Percentiles rank a stretch among this genome's conserved stretches.
phyloP scores from a whole-genome alignment of 2,113 vertebrate genomes.

The Ifrita kowaldi region DNA sequence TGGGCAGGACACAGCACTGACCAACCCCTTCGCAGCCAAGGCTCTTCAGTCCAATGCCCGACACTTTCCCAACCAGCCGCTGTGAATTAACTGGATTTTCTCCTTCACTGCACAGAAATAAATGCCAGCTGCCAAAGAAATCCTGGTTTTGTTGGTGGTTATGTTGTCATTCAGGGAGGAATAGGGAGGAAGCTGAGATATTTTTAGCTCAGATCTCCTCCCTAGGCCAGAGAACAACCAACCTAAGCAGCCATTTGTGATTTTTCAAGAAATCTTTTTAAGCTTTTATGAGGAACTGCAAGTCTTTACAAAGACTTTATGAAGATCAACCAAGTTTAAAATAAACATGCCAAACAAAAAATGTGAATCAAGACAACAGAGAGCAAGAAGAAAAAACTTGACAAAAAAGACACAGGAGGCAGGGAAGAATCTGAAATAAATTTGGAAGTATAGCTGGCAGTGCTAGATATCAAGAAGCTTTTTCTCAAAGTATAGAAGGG shows the following conservation, averaged over 20 bases:
- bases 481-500: conserved; percentile 44
- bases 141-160: too few relatives aligned
- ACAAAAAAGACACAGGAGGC: background rate
- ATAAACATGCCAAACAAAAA: background rate
- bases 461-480: conserved; percentile 51
- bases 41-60: rapidly evolving
- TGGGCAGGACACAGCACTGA: background rate
- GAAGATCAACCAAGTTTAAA: background rate
- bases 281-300: background rate
- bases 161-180: background rate
- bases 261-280: background rate
- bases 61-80: rapidly evolving
- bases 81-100: rapidly evolving
- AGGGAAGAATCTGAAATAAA: conserved; percentile 1
- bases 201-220: background rate
- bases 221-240: background rate
- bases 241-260: background rate
- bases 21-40: background rate
- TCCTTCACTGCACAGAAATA: background rate
- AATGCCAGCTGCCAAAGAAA: background rate
- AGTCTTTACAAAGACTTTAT: background rate
- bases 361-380: background rate
- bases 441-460: conserved; percentile 22
- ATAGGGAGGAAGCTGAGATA: background rate
- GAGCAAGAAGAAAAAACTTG: background rate